phyloP scores from a whole-genome alignment of 2,888 invertebrate species.

The Tryphoninae sp. region DNA sequence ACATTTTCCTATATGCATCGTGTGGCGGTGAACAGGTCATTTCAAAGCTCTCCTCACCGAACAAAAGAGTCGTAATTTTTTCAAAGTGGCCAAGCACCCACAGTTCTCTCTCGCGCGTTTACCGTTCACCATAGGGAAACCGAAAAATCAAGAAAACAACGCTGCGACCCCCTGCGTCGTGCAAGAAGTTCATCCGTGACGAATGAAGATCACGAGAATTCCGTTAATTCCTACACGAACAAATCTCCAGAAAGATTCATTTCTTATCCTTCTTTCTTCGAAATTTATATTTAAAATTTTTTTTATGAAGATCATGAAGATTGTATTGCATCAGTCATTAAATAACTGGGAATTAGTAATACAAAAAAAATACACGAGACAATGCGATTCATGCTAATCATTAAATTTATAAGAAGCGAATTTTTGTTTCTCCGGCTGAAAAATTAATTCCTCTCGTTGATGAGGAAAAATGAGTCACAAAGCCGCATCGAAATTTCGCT shows the following conservation, averaged over 20 bases:
- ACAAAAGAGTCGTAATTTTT: conserved; percentile 65
- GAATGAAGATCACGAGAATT: conserved; percentile 65
- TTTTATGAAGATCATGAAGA: background rate
- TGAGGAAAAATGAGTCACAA: background rate
- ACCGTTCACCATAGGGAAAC: conserved; percentile 12
- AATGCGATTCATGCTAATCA: background rate
- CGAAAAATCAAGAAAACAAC: conserved; percentile 47
- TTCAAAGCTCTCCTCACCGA: conserved; percentile 63
- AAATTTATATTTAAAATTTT: background rate
- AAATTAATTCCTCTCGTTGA: background rate
- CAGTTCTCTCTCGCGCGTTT: conserved; percentile 5
- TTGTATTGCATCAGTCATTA: background rate
- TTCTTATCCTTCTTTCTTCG: background rate
- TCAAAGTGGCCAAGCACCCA: conserved; percentile 47
- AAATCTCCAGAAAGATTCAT: background rate
- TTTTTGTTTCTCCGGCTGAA: background rate
- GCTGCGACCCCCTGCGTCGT: conserved; percentile 65
- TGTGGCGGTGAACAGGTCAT: conserved; percentile 55
- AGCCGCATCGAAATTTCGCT: conserved; percentile 5
- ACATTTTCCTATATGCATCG: conserved; percentile 65
- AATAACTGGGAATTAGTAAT: conserved; percentile 1
- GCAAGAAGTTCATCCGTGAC: conserved; percentile 60
- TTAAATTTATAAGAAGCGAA: conserved; percentile 20
- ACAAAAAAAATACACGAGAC: background rate
- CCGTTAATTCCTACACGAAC: conserved; percentile 12